phyloP scores from a whole-genome alignment of 2,888 invertebrate genomes.

The Trachelus stipa region DNA sequence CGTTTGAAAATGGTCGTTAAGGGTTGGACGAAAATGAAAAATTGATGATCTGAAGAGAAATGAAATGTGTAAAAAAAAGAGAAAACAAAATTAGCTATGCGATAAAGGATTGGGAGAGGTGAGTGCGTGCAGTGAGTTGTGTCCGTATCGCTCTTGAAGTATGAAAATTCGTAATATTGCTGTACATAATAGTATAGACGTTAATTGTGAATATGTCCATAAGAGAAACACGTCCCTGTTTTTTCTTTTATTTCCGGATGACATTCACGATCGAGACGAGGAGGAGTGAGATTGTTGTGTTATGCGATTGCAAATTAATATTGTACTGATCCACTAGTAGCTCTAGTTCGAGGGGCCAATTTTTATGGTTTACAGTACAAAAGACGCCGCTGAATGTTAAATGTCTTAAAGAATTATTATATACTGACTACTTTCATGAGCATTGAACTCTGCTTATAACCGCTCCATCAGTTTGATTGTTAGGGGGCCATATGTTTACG shows the following conservation, averaged over 20 bases:
- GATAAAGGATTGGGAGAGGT: conserved; percentile 7
- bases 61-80: conserved; percentile 1
- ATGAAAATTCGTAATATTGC: conserved; percentile 32
- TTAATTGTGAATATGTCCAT: conserved; percentile 55
- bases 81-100: conserved; percentile 18
- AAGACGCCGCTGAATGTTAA: neutral
- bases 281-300: neutral
- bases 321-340: neutral
- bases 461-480: neutral
- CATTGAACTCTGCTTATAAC: neutral
- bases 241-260: conserved; percentile 2
- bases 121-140: neutral
- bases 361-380: neutral
- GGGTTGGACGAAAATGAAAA: conserved; percentile 16
- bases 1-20: conserved; percentile 27
- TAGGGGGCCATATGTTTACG: neutral
- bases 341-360: neutral
- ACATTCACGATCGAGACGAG: neutral
- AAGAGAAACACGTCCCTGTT: conserved; percentile 24
- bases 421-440: neutral
- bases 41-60: conserved; percentile 12
- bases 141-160: conserved; percentile 1
- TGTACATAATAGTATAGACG: conserved; percentile 52
- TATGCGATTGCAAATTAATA: neutral
- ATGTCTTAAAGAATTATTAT: neutral